Evolutionary conservation across 2,888 invertebrate species (phyloP).

Genomic region (Zhengitettix transpicula): DNA sequence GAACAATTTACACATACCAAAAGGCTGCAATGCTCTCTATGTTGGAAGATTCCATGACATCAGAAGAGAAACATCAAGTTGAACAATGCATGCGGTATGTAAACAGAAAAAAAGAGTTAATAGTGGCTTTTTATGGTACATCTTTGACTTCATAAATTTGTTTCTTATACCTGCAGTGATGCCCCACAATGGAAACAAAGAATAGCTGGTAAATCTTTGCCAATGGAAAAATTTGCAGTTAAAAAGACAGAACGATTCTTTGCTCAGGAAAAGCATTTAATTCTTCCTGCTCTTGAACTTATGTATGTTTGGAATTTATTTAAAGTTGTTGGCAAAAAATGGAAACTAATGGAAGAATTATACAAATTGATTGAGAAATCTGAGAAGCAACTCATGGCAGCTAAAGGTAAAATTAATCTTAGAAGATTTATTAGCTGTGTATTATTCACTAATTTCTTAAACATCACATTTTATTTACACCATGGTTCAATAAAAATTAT

Average conservation of each 20-base stretch:
- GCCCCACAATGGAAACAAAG: slow-evolving; percentile 67
- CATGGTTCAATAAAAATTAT: too few species aligned
- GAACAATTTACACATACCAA: slow-evolving; percentile 80
- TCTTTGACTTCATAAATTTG: too few species aligned
- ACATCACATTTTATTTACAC: not conserved
- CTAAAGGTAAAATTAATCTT: slow-evolving; percentile 17
- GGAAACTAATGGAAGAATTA: slow-evolving; percentile 39
- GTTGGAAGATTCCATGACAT: slow-evolving; percentile 35
- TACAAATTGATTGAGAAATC: slow-evolving; percentile 44
- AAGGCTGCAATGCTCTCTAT: slow-evolving; percentile 70
- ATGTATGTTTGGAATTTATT: slow-evolving; percentile 90
- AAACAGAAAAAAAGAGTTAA: not conserved
- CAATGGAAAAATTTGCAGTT: slow-evolving; percentile 92
- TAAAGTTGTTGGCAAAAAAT: slow-evolving; percentile 57
- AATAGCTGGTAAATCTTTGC: slow-evolving; percentile 90
- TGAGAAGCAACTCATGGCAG: slow-evolving; percentile 19
- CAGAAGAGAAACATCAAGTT: slow-evolving; percentile 36
- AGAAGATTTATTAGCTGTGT: not conserved
- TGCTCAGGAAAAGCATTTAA: slow-evolving; percentile 51
- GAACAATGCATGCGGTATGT: slow-evolving; percentile 49
- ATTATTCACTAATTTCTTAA: not conserved
- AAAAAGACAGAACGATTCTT: slow-evolving; percentile 66
- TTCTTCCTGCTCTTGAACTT: slow-evolving; percentile 73
- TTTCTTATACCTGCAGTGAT: too few species aligned
- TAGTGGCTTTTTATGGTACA: not conserved